phyloP scores from a whole-genome alignment of 1,140 invertebrate species.

The Eumeta japonica region DNA sequence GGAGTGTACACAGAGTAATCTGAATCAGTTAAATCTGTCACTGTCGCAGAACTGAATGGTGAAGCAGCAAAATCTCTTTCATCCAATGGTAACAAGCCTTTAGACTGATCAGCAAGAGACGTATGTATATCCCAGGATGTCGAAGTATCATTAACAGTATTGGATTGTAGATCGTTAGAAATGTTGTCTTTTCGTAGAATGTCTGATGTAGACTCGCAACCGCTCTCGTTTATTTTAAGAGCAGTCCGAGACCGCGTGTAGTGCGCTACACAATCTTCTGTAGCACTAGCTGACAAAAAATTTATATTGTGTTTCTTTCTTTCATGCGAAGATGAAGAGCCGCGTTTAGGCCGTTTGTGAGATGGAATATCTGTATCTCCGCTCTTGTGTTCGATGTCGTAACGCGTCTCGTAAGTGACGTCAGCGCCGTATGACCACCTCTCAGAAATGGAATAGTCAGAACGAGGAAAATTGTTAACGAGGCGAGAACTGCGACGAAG shows the following conservation, averaged over 20 bases:
- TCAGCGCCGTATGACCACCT: slow-evolving; percentile 51
- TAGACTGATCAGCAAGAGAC: slow-evolving; percentile 20
- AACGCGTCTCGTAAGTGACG: slow-evolving; percentile 46
- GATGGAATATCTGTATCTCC: slow-evolving; percentile 31
- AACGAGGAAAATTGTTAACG: slow-evolving; percentile 37
- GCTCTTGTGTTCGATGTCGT: slow-evolving; percentile 32
- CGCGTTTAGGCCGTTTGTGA: slow-evolving; percentile 25
- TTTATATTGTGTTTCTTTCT: slow-evolving; percentile 40
- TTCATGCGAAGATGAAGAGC: slow-evolving; percentile 42
- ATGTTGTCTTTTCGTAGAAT: slow-evolving; percentile 23
- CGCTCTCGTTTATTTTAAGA: slow-evolving; percentile 45
- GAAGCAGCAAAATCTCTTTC: slow-evolving; percentile 55
- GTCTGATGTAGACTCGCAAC: slow-evolving; percentile 34
- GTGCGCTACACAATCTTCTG: slow-evolving; percentile 41
- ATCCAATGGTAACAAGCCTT: slow-evolving; percentile 50
- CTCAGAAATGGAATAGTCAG: slow-evolving; percentile 46
- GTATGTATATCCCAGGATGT: slow-evolving; percentile 16
- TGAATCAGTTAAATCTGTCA: slow-evolving; percentile 49
- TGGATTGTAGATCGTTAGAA: slow-evolving; percentile 20
- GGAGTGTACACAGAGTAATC: slow-evolving; percentile 56
- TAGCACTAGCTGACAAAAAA: slow-evolving; percentile 23
- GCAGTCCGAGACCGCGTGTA: slow-evolving; percentile 53
- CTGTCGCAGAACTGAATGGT: slow-evolving; percentile 53
- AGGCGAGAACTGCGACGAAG: slow-evolving; percentile 42
- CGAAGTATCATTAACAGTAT: slow-evolving; percentile 10